phyloP scores from a whole-genome alignment of 2,113 vertebrate genomes.

The Myiozetetes cayanensis region DNA sequence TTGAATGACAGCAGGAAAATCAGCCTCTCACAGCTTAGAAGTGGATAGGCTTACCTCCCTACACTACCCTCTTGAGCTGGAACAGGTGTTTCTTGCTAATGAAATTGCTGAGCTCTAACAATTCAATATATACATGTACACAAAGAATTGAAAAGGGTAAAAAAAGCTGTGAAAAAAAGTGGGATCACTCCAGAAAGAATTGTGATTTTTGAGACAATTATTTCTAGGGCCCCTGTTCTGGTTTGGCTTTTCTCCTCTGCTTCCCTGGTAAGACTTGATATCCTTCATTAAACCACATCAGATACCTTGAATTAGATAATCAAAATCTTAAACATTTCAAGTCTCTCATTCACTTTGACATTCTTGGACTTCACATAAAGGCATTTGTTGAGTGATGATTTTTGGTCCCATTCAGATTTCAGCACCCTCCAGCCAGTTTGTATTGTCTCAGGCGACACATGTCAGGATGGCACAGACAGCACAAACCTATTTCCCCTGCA shows the following conservation, averaged over 20 bases:
- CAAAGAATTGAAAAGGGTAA: neutral
- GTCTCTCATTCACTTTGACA: neutral
- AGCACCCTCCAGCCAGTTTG: neutral
- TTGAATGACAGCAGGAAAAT: neutral
- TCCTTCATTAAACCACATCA: neutral
- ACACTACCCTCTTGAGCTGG: neutral
- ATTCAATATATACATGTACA: neutral
- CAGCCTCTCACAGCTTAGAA: neutral
- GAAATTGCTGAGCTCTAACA: neutral
- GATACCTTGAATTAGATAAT: neutral
- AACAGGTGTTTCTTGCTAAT: neutral
- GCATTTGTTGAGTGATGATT: neutral
- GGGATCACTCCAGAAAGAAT: neutral
- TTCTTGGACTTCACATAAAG: neutral
- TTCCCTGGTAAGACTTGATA: neutral
- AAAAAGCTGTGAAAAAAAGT: neutral
- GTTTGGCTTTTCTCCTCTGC: neutral
- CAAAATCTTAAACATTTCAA: neutral
- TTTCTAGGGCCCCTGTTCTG: neutral
- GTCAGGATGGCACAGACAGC: neutral
- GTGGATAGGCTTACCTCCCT: neutral
- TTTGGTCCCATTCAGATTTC: neutral
- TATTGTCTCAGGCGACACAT: neutral
- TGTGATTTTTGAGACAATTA: neutral
- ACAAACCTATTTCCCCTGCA: neutral